Percentiles rank a stretch among this genome's conserved stretches.
These are phyloP conservation scores for Hofmannophila pseudospretella DNA, from an alignment of 2,888 invertebrate genomes.

Conservation along the genomic window DNA sequence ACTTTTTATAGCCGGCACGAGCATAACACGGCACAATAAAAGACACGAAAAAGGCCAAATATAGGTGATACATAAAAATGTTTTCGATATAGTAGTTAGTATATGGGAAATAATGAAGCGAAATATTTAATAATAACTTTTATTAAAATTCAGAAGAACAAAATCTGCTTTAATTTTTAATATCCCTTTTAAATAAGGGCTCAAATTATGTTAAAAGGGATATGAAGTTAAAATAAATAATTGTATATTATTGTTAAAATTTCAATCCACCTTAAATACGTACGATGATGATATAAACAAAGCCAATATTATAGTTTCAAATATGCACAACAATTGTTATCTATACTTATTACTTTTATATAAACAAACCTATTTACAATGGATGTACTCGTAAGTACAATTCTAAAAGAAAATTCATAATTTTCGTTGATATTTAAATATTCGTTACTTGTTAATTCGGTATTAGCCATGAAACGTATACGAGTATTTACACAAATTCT, in stretches of 20 bases:
- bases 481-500: conserved; percentile 35
- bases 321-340: conserved; percentile 16
- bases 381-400: conserved; percentile 59
- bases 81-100: too few relatives aligned
- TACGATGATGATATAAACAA: conserved; percentile 25
- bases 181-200: conserved; percentile 77
- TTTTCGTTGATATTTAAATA: conserved; percentile 44
- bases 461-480: conserved; percentile 25
- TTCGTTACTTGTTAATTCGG: conserved; percentile 35
- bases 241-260: conserved; percentile 9
- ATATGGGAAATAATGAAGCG: too few relatives aligned
- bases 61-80: too few relatives aligned
- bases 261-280: conserved; percentile 1
- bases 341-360: conserved; percentile 18
- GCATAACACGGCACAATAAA: too few relatives aligned
- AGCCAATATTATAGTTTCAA: conserved; percentile 5
- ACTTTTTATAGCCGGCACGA: too few relatives aligned
- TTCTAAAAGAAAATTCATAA: conserved; percentile 23
- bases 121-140: neutral
- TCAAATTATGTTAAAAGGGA: conserved; percentile 74
- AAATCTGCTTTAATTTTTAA: conserved; percentile 37
- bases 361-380: conserved; percentile 42
- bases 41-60: too few relatives aligned
- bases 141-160: conserved; percentile 13
- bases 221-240: conserved; percentile 32